Evolutionary conservation across 2,113 vertebrate genomes (phyloP), one percentile per base, ranked within the genome.

Genomic region (Plecturocebus donacophilus): DNA sequence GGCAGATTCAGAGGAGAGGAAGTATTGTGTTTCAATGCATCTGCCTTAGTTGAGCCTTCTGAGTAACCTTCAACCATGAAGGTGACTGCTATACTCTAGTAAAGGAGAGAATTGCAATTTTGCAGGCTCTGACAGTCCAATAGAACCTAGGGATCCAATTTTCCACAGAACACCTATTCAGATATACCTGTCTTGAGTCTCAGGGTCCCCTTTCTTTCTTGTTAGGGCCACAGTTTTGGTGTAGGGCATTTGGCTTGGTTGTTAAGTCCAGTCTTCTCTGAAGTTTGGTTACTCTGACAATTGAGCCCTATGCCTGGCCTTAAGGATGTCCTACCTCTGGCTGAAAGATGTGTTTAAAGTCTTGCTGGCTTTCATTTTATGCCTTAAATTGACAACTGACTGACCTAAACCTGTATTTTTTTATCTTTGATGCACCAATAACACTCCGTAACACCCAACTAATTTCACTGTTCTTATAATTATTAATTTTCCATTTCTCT

Each of bases 161-260:
- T 54, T 52, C 25, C n/a, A 27, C 0, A 40, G 35, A 6, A 8
- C 4, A 47, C 20, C 40, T 1, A 1, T 30, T 49, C 25, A 52
- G 20, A 14, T 38, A 6, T 14, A 30, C 16, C 35, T 49, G 14
- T 49, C 17, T 38, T 35, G 40, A 84, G n/a, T 79, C 61, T 91
- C 79, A 27, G 27, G 27, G 12, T 32, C 27, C 61, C 27, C 61
- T 14, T 32, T 64, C 27, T 64, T 30, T 64, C 61, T 64, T 64
- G 27, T n/a, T 19, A 68, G 21, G 56, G 27, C 45, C 7, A 19
- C 3, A 6, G 25, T 40, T 81, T 87, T 16, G 45, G 27, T n/a
- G 27, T 23, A 23, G 40, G 40, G 14, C 13, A 58, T 17, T 83
- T 19, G 52, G 0, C 21, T 23, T 16, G 21, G 6, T 68, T 84